Base-by-base conservation (phyloP, 1,140 invertebrate species). In the Homalodisca vitripennis region DNA sequence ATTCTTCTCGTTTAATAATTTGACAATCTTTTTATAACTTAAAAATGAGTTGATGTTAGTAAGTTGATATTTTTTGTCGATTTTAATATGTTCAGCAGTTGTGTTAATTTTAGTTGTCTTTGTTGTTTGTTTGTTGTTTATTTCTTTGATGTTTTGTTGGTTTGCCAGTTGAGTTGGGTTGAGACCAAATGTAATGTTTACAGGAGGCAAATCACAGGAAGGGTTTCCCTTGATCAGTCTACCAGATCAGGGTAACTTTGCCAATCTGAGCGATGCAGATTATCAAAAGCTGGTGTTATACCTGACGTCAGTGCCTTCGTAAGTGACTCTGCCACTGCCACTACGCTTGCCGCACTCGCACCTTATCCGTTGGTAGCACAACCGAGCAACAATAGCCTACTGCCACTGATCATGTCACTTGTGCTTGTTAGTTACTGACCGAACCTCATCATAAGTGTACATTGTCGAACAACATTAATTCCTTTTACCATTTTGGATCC, bases 221-320 rank as follows among this genome's bases (percentile, higher is more conserved):
- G 93, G 95, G 73, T 93, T 92, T 76, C 93, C 95, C 17, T 87
- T 98, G 72, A 89, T 98, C 75, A 96, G 93, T 70, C 96, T 98
- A 82, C 94, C 96, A 55, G 95, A 98, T 82, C 87, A 92, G 78
- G 89, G 89, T 75, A 93, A 92, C 81, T 94, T 94, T 80, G 87
- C 92, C 75, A 83, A 89, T 60, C 82, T 98, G 47, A 85, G 85
- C 32, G 92, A 96, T 75, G 85, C 88, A 53, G 93, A 98, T 77
- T 98, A 97, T 82, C 88, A 92, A 77, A 89, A 93, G 78, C 87
- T 98, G 71, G 89, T 98, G 80, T 86, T 93, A 75, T 98, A 98
- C 84, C 88, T 98, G 76, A 94, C 94, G 70, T 94, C 93, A 77
- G 92, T 98, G 74, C 93, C 95, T 80, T 91, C 94, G 92, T 94